These are phyloP conservation scores for Oligia fasciuncula DNA, from an alignment of 2,888 invertebrate genomes.

Conservation along the genomic window DNA sequence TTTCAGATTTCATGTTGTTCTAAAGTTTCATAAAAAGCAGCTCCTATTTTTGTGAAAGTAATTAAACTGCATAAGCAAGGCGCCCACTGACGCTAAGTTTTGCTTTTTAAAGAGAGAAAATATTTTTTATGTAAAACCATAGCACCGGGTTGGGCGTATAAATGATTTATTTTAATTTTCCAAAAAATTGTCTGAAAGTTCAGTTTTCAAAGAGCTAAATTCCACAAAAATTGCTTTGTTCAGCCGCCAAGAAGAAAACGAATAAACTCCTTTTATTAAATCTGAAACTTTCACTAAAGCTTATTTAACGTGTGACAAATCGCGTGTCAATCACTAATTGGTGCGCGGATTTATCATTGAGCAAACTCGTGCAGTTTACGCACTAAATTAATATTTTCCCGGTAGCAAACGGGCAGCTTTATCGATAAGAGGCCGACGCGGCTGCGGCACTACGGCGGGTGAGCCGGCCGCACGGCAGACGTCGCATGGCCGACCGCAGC, in stretches of 20 bases:
- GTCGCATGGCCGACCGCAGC: constrained; percentile 89
- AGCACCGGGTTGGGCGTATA: background rate
- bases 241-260: background rate
- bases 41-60: constrained; percentile 8
- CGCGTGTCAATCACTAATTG: constrained; percentile 62
- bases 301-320: constrained; percentile 55
- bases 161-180: background rate
- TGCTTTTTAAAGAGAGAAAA: background rate
- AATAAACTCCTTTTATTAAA: background rate
- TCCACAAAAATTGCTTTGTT: constrained; percentile 18
- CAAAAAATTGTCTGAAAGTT: background rate
- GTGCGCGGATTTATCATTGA: constrained; percentile 63
- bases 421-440: constrained; percentile 74
- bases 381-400: constrained; percentile 66
- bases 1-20: constrained; percentile 3
- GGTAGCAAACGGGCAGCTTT: constrained; percentile 69
- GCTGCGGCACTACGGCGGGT: constrained; percentile 72
- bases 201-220: background rate
- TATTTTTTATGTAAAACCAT: background rate
- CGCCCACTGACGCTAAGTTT: background rate
- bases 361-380: constrained; percentile 65
- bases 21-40: constrained; percentile 6
- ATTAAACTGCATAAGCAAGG: constrained; percentile 13
- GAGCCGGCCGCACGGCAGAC: constrained; percentile 79
- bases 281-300: constrained; percentile 12